Evolutionary conservation across 2,888 invertebrate species (phyloP).

Genomic region (Drosophila trichaetosa): DNA sequence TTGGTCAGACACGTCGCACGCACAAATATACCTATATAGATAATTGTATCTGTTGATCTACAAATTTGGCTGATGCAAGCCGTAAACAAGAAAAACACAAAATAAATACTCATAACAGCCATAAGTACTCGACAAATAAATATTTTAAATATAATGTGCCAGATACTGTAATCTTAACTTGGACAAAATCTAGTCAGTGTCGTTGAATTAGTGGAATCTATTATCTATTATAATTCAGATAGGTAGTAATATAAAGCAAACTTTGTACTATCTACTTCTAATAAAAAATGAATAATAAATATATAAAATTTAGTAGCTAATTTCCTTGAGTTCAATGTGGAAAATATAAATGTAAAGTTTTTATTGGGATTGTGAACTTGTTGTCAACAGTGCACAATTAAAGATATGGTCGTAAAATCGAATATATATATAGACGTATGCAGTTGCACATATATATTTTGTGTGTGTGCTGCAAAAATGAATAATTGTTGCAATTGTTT

Average conservation of each 20-base stretch:
- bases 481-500: constrained; percentile 56
- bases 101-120: background rate
- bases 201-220: background rate
- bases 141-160: background rate
- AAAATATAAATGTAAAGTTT: background rate
- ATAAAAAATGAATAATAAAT: too few relatives aligned
- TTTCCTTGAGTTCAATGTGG: background rate
- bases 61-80: constrained; percentile 7
- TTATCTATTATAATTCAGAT: too few relatives aligned
- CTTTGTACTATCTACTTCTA: background rate
- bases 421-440: background rate
- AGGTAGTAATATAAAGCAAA: background rate
- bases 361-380: background rate
- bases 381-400: background rate
- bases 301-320: background rate
- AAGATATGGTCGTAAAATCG: background rate
- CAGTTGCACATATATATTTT: background rate
- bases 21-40: constrained; percentile 26
- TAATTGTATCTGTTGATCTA: constrained; percentile 10
- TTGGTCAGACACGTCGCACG: constrained; percentile 51
- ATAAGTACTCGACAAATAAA: background rate
- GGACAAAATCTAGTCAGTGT: background rate
- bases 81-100: background rate
- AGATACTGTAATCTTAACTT: constrained; percentile 1
- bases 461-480: constrained; percentile 31